Base-by-base conservation (phyloP, 2,888 invertebrate genomes). In the Byasa hedistus region DNA sequence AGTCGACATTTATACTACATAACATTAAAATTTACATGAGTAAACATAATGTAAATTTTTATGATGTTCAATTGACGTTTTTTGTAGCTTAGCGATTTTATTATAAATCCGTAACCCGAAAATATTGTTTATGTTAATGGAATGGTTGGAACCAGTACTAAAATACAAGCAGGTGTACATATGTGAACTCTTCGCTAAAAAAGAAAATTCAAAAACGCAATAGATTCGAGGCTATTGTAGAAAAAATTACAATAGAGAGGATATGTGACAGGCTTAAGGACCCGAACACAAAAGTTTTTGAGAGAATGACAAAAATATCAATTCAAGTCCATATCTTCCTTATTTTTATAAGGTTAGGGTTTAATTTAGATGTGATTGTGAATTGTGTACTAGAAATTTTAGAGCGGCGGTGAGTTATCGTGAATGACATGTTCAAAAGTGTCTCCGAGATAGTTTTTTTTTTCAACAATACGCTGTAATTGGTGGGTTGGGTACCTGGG, bases 401-500 rank as follows among this genome's bases (percentile, higher is more conserved):
- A 69, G 64, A 68, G 59, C 58, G 44, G 68, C 72, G 72, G 72
- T 71, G 75, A 55, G 63, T 72, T 78, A 70, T 72, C 59, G 78
- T 83, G 85, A 89, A 87, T 89, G 90, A 90, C 89, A 89, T 84
- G 85, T 86, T 85, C 86, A 83, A 86, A 87, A 89, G 87, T 90
- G 91, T 91, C 91, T 84, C 90, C 81, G 80, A 82, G 86, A 84
- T 85, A 78, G 76, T 76, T 88, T 90, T 86, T 84, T 81, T 79
- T 76, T 32, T 32, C 10, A 79, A 91, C 89, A 91, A 91, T 91
- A 77, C 79, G 71, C 74, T 54, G 86, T 91, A 91, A 91, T 91
- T 91, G 91, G 91, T 91, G 90, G 91, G 91, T 87, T 87, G 88
- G 91, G 86, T 91, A 91, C 91, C 91, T 91, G 91, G 91, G 86